Base-by-base conservation (phyloP, 1,140 invertebrate species). In the Drosophila willistoni region DNA sequence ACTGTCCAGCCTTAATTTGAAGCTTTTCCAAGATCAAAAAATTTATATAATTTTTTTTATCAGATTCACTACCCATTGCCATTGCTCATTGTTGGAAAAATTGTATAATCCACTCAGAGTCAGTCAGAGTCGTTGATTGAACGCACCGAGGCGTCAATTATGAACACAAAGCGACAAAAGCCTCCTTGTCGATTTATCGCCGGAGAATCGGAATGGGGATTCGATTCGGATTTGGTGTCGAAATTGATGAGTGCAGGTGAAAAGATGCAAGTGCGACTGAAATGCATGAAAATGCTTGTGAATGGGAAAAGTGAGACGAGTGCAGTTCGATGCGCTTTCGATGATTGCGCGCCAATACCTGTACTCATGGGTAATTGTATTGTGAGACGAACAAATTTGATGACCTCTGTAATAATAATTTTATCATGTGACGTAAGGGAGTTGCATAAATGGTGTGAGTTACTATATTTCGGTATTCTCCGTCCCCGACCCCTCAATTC, bases 11-110 rank as follows among this genome's bases (percentile, higher is more conserved):
- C 10, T 14, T 42, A 19, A 17, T 12, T 29, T 29, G 29, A 29
- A 29, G 29, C 29, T 29, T 54, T 71, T 42, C 54, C 73, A 63
- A 81, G 59, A 66, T 60, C 72, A 69, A 76, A 75, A 75, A 87
- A 79, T 86, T 87, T 86, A 86, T 86, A 82, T 86, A 86, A 86
- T 86, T 86, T 86, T 68, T 68, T 68, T 87, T 86, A 86, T 86
- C 83, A 82, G 82, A 83, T 84, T 39, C 36, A 71, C 41, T 59
- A 64, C 54, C 55, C 71, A 82, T 82, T 87, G 82, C 44, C 71
- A 82, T 82, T 87, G 82, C 44, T 47, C 71, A 82, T 82, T 86
- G 82, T 87, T 76, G 64, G 73, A 71, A 67, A 83, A 87, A 86
- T 86, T 82, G 79, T 79, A 69, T 86, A 82, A 78, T 75, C 75